These are phyloP conservation scores for Camptogramma bilineatum DNA, from an alignment of 2,888 invertebrate species.

Conservation along the genomic window DNA sequence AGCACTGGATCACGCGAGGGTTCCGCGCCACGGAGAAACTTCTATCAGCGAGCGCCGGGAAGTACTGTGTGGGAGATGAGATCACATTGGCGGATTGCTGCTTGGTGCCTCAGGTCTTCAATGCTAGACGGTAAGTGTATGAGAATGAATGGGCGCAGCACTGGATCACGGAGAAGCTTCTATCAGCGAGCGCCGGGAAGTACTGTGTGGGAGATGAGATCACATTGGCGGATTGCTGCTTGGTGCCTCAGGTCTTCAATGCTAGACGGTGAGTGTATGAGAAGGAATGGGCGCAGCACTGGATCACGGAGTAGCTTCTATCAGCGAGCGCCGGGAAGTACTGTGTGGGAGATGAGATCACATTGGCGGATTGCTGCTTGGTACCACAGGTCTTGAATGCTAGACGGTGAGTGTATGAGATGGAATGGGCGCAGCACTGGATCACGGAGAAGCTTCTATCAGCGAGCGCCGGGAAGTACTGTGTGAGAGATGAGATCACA, in stretches of 20 bases:
- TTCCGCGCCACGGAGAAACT: conserved; percentile 96
- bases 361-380: conserved; percentile 97
- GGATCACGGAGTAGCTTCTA: conserved; percentile 92
- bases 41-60: conserved; percentile 93
- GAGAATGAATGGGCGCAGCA: too few relatives aligned
- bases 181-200: conserved; percentile 93
- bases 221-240: conserved; percentile 96
- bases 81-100: conserved; percentile 98
- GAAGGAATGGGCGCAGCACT: too few relatives aligned
- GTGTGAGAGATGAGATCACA: conserved; percentile 96
- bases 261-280: conserved; percentile 90
- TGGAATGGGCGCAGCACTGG: conserved; percentile 91
- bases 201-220: conserved; percentile 97
- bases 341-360: conserved; percentile 96
- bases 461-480: conserved; percentile 94
- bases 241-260: conserved; percentile 98
- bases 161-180: conserved; percentile 93
- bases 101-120: conserved; percentile 97
- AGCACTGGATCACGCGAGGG: conserved; percentile 96
- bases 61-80: conserved; percentile 97
- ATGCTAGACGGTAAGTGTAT: conserved; percentile 91
- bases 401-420: conserved; percentile 94
- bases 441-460: conserved; percentile 93
- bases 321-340: conserved; percentile 95
- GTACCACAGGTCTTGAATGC: conserved; percentile 98